A percentile compares a stretch with the other conserved stretches of the same genome.
phyloP scores from a whole-genome alignment of 1,140 invertebrate species.

The Heliconius melpomene region DNA sequence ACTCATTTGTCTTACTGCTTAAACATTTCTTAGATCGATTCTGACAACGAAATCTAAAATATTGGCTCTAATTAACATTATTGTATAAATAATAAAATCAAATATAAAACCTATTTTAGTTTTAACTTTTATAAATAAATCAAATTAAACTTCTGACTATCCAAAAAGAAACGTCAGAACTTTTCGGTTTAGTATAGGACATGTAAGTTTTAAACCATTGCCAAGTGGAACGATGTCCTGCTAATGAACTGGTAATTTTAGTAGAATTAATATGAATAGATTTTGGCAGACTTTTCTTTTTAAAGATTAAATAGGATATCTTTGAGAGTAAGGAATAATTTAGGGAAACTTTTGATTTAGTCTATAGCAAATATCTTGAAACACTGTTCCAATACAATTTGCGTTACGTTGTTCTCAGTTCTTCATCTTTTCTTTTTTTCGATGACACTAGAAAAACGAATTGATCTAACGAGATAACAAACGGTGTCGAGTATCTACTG shows the following conservation, averaged over 20 bases:
- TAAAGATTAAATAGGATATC: background rate
- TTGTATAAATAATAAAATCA: background rate
- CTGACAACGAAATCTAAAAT: background rate
- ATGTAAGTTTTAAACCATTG: constrained; percentile 15
- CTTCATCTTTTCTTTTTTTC: no score
- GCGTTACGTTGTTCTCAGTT: no score
- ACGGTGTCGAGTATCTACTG: no score
- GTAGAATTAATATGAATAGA: constrained; percentile 24
- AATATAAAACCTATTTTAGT: background rate
- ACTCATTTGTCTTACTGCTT: constrained; percentile 46
- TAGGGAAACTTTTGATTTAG: background rate
- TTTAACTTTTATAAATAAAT: constrained; percentile 5
- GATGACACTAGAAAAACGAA: no score
- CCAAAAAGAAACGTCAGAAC: constrained; percentile 14
- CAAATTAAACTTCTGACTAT: constrained; percentile 10
- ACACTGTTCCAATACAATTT: no score
- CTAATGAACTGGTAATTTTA: constrained; percentile 34
- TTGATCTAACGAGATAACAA: no score
- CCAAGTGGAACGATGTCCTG: constrained; percentile 41
- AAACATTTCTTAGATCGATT: background rate
- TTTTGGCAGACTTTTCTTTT: constrained; percentile 5
- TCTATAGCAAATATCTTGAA: no score
- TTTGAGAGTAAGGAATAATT: background rate
- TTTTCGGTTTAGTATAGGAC: constrained; percentile 32
- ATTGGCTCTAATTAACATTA: background rate